phyloP scores from a whole-genome alignment of 1,140 invertebrate species.

The Monochamus saltuarius region DNA sequence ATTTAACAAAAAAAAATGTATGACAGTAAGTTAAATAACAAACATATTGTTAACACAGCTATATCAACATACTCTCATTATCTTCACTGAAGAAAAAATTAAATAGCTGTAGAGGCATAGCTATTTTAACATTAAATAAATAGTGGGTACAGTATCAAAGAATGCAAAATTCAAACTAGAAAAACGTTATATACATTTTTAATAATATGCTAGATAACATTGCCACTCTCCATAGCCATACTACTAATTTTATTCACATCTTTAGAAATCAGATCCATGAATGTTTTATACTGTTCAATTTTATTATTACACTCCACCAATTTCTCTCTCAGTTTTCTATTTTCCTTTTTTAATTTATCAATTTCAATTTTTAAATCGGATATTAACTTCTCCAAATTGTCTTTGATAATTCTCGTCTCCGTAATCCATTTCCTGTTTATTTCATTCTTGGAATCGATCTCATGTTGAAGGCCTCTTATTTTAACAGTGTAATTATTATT shows the following conservation, averaged over 20 bases:
- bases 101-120: no score
- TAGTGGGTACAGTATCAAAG: no score
- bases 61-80: no score
- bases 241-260: conserved; percentile 35
- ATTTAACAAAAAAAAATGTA: no score
- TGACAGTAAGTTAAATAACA: no score
- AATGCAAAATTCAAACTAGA: no score
- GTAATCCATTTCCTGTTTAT: conserved; percentile 51
- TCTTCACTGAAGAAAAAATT: no score
- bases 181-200: no score
- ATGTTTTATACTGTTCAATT: conserved; percentile 38
- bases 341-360: conserved; percentile 52
- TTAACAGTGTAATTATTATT: conserved; percentile 34
- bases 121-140: no score
- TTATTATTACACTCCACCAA: conserved; percentile 45
- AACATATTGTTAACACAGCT: no score
- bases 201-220: no score
- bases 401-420: conserved; percentile 46
- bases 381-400: conserved; percentile 50
- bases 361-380: conserved; percentile 50
- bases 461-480: conserved; percentile 37
- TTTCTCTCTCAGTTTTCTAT: conserved; percentile 56
- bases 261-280: conserved; percentile 34
- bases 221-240: no score
- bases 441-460: conserved; percentile 41